Evolutionary conservation across 2,888 invertebrate species (phyloP), one percentile per base, ranked within the genome.

Genomic region (Macropis europaea): DNA sequence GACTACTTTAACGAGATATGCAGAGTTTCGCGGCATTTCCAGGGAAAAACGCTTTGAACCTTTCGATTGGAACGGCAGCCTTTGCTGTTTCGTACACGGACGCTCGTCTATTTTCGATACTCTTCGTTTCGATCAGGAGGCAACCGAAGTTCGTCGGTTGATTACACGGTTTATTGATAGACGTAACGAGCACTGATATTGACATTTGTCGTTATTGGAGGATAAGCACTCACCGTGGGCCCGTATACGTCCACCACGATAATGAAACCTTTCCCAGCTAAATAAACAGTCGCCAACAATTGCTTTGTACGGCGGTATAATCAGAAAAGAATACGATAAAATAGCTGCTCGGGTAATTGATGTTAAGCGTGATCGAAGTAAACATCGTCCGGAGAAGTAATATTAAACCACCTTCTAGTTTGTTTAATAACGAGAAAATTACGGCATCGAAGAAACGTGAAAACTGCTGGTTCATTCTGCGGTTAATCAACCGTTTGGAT

Each of bases 111-210:
- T 42, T 11, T 45, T 45, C 26, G n/a, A n/a, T 30, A 9, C 9
- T 24, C 9, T 1, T 1, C 4, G n/a, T 6, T 15, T 28, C 17
- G 4, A 40, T 6, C 26, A 0, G 53, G 15, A 15, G 28, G 30
- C 13, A 24, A n/a, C 26, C 9, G 1, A 15, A 9, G 47, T 26
- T 9, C 17, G 13, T 45, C 22, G 19, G 36, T n/a, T 45, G 15
- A 63, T 48, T 56, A 32, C 56, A 57, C 42, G 28, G 34, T 57
- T 56, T 48, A 26, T 40, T 26, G 38, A 42, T 28, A 28, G 17
- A 64, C 26, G 45, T 26, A 47, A 45, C 34, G 42, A 52, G n/a
- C 15, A 26, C 26, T 15, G 48, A 59, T 48, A 64, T 48, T 50
- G 32, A 50, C 48, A 26, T 50, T 59, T 22, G 28, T 57, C 48